Evolutionary conservation across 2,888 invertebrate species (phyloP).

Genomic region (Idaea aversata): DNA sequence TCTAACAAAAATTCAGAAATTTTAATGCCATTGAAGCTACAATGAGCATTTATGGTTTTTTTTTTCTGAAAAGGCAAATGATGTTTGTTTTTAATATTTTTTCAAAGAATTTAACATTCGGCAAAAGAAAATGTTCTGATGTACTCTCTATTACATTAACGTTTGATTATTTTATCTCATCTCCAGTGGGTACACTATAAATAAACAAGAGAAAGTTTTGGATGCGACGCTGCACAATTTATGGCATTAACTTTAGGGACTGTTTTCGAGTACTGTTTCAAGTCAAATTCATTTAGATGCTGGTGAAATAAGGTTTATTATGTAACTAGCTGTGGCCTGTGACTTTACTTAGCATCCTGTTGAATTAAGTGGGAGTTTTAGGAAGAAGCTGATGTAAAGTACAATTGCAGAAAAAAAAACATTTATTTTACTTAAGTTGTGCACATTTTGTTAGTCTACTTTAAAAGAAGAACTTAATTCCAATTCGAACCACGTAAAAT

Average conservation of each 20-base stretch:
- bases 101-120: not conserved
- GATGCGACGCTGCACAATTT: not conserved
- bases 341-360: not conserved
- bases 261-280: not conserved
- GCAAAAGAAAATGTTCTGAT: not conserved
- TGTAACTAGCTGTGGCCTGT: not conserved
- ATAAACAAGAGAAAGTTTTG: not conserved
- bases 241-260: not conserved
- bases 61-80: no score
- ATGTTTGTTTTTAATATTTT: no score
- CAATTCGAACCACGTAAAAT: no score
- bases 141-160: not conserved
- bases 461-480: no score
- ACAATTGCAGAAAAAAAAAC: no score
- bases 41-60: no score
- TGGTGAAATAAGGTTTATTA: not conserved
- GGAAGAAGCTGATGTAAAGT: no score
- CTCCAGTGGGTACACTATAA: not conserved
- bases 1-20: no score
- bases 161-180: not conserved
- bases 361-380: no score
- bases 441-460: no score
- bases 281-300: not conserved
- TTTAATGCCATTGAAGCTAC: no score
- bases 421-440: no score